Evolutionary conservation across 2,113 vertebrate genomes (phyloP).

Genomic region (Sus scrofa): DNA sequence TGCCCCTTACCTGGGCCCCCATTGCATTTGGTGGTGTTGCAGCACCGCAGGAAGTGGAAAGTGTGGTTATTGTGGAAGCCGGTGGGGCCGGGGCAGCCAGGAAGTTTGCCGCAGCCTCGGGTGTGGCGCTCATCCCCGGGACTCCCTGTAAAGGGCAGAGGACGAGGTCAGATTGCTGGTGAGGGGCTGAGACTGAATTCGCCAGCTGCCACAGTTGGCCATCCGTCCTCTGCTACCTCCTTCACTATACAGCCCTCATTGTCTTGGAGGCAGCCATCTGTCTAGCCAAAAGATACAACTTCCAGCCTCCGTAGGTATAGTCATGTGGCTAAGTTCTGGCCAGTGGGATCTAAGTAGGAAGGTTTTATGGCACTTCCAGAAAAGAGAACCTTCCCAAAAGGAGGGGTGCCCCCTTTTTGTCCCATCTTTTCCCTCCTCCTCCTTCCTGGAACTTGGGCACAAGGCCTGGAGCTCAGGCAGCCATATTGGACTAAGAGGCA

Average conservation of each 20-base stretch:
- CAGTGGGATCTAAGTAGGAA: not conserved
- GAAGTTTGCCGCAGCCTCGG: slow-evolving; percentile 71
- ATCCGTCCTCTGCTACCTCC: not conserved
- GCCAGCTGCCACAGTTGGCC: not conserved
- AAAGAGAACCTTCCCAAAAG: not conserved
- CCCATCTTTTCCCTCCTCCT: not conserved
- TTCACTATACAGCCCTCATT: not conserved
- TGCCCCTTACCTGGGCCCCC: slow-evolving; percentile 66
- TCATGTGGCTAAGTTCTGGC: not conserved
- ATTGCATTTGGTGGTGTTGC: slow-evolving; percentile 75
- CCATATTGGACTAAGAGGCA: not conserved
- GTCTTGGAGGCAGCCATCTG: not conserved
- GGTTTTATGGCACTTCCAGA: not conserved
- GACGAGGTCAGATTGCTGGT: not conserved
- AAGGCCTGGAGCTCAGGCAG: not conserved
- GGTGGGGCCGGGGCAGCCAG: slow-evolving; percentile 52
- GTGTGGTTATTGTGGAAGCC: slow-evolving; percentile 76
- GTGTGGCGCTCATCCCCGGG: not conserved
- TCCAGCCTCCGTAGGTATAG: not conserved
- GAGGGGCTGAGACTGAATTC: too few relatives aligned
- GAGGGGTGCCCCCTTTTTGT: not conserved
- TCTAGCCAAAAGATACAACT: not conserved
- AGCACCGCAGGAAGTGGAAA: slow-evolving; percentile 77
- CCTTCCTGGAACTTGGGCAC: not conserved
- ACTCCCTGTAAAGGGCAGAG: not conserved